phyloP scores from a whole-genome alignment of 1,140 invertebrate genomes.

The Drosophila orosa region DNA sequence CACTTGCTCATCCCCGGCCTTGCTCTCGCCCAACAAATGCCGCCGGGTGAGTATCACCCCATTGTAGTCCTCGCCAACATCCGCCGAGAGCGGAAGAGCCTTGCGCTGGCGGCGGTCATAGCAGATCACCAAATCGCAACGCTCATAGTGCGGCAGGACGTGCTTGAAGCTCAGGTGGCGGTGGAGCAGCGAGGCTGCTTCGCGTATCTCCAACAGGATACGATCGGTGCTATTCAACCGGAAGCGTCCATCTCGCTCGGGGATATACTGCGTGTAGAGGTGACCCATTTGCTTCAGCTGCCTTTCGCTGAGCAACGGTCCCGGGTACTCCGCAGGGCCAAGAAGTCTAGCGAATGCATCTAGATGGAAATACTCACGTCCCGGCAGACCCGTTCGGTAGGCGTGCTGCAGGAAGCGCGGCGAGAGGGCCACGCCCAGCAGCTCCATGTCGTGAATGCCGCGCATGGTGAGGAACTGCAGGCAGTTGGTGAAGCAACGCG shows the following conservation, averaged over 20 bases:
- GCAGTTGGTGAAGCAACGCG: slow-evolving; percentile 82
- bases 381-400: slow-evolving; percentile 72
- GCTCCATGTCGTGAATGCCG: slow-evolving; percentile 85
- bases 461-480: slow-evolving; percentile 85
- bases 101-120: slow-evolving; percentile 62
- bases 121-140: slow-evolving; percentile 83
- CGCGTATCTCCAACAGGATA: slow-evolving; percentile 84
- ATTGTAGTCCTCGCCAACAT: slow-evolving; percentile 64
- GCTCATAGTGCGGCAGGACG: slow-evolving; percentile 86
- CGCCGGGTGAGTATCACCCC: slow-evolving; percentile 62
- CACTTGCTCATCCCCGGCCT: slow-evolving; percentile 42
- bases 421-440: slow-evolving; percentile 84
- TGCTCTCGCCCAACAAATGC: slow-evolving; percentile 80
- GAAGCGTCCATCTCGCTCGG: slow-evolving; percentile 81
- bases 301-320: slow-evolving; percentile 84
- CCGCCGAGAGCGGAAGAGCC: slow-evolving; percentile 22
- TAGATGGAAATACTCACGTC: slow-evolving; percentile 85
- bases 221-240: slow-evolving; percentile 83
- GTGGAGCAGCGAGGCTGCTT: slow-evolving; percentile 63
- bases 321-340: slow-evolving; percentile 84
- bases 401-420: slow-evolving; percentile 82
- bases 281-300: slow-evolving; percentile 83
- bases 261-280: slow-evolving; percentile 84
- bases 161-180: slow-evolving; percentile 76
- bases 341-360: slow-evolving; percentile 85